phyloP scores from a whole-genome alignment of 2,113 vertebrate species.

The Sula dactylatra region DNA sequence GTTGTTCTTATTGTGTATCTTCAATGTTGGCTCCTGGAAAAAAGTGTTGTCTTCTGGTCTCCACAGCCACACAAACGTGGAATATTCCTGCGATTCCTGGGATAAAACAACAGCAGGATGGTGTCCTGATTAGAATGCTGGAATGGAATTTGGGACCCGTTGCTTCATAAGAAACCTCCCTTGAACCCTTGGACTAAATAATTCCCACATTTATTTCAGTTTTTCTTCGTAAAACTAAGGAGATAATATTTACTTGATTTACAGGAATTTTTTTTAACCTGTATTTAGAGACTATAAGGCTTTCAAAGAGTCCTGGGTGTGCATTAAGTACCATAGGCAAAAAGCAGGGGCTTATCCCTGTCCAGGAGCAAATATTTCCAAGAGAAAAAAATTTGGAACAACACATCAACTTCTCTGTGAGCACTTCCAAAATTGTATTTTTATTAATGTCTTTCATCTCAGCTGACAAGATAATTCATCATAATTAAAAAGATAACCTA shows the following conservation, averaged over 20 bases:
- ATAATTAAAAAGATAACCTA: slow-evolving; percentile 42
- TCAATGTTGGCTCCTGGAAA: not conserved
- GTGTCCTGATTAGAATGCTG: not conserved
- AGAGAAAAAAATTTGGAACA: not conserved
- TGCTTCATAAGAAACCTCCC: not conserved
- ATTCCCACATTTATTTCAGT: not conserved
- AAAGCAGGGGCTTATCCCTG: not conserved
- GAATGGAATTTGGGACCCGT: not conserved
- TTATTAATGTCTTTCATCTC: slow-evolving; percentile 34
- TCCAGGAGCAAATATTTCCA: not conserved
- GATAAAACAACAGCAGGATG: not conserved
- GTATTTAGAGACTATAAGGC: not conserved
- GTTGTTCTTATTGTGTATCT: not conserved
- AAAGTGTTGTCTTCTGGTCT: not conserved
- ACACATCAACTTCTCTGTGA: not conserved
- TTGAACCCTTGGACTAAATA: not conserved
- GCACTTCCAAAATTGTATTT: not conserved
- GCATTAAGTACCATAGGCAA: not conserved
- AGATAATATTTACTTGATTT: not conserved
- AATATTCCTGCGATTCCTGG: not conserved
- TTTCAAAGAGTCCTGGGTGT: not conserved
- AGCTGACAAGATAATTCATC: slow-evolving; percentile 33
- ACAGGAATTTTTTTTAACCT: not conserved
- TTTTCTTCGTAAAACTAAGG: not conserved
- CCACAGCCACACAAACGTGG: not conserved